Evolutionary conservation across 2,113 vertebrate genomes (phyloP), one percentile per base, ranked within the genome.

Genomic region (Chaetura pelagica): DNA sequence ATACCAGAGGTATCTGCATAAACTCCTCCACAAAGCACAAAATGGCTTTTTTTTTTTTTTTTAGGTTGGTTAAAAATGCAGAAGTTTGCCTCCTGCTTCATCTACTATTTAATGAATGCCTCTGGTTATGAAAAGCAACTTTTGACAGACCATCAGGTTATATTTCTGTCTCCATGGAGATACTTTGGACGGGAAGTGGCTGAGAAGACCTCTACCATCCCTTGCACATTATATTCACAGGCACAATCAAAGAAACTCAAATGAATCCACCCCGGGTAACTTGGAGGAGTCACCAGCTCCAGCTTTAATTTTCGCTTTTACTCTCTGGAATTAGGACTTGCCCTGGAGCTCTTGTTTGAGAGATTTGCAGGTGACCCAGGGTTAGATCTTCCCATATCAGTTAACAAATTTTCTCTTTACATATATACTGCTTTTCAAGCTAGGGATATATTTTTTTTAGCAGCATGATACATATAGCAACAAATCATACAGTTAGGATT

Each of bases 321-420:
- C 97, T 98, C 98, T 93, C 97, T 97, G 98, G 98, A 99, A 99
- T 99, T 98, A 98, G 98, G 96, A 98, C 97, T 98, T 97, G 96
- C 97, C 98, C 98, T 97, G 97, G 89, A 96, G 98, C 98, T 98
- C 94, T 96, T 98, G 98, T 98, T 98, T 52, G 98, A 97, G 97
- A 98, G 98, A 98, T 98, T 98, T 99, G 98, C 98, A 96, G 83
- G 94, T 98, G 98, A 99, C 99, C 98, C 97, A 95, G 83, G 98
- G 98, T 98, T 98, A 98, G 88, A 96, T 97, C 98, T 98, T 98
- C 98, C 97, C 98, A 80, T 75, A 98, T 94, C 98, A 98, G 97
- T 97, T 98, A 98, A 98, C 98, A 98, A 97, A 98, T 99, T 98
- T 98, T 98, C 98, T 98, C 98, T 98, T 98, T 97, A 98, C 98